Evolutionary conservation across 2,797 vertebrate species (phyloP).

Genomic region (Sciurus carolinensis): DNA sequence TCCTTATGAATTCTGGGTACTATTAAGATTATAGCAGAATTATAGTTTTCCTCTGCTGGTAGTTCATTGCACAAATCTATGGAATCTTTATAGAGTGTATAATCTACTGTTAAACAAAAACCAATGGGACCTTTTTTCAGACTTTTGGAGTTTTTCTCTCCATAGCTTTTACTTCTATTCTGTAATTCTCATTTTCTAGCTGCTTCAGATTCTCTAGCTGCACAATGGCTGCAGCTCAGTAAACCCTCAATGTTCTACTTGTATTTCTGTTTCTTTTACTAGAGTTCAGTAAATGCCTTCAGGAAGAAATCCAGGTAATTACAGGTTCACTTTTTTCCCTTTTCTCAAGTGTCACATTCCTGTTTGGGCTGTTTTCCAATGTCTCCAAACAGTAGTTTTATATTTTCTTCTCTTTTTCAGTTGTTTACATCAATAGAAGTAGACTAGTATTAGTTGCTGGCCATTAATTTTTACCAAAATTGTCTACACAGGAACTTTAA

Average conservation of each 20-base stretch:
- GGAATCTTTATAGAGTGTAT: neutral
- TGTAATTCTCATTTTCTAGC: neutral
- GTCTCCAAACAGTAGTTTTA: neutral
- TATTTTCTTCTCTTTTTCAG: neutral
- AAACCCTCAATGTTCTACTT: neutral
- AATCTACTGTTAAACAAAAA: conserved; percentile 20
- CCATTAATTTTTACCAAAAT: neutral
- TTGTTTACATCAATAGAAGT: neutral
- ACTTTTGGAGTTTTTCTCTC: neutral
- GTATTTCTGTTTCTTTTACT: neutral
- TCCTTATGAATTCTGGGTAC: neutral
- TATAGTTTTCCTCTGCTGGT: neutral
- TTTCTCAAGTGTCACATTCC: neutral
- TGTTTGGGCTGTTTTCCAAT: neutral
- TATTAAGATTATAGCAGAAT: neutral
- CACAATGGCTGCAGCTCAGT: neutral
- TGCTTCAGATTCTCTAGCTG: neutral
- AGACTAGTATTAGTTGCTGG: neutral
- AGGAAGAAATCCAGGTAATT: neutral
- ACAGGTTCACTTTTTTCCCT: neutral
- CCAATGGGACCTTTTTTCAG: neutral
- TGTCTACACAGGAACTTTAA: neutral
- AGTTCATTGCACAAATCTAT: neutral
- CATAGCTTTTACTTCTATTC: neutral
- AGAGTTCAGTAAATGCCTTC: neutral